Evolutionary conservation across 2,888 invertebrate species (phyloP).

Genomic region (Drosophila rubida): DNA sequence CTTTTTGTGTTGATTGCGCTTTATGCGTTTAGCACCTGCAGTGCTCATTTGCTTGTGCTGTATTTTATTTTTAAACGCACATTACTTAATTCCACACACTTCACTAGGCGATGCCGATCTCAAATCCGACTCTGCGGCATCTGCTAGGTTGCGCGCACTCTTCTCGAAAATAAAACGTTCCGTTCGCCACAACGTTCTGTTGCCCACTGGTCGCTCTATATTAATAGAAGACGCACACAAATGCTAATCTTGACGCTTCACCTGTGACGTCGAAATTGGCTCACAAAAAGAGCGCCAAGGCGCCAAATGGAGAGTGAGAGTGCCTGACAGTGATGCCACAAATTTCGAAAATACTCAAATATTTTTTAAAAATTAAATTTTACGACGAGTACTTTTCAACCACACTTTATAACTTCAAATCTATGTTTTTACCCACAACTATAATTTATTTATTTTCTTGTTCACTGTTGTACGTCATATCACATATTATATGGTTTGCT

Average conservation of each 20-base stretch:
- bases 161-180: conserved; percentile 45
- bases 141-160: conserved; percentile 15
- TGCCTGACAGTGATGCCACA: conserved; percentile 14
- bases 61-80: conserved; percentile 72
- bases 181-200: conserved; percentile 61
- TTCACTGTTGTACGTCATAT: no score
- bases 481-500: no score
- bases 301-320: conserved; percentile 3
- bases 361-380: neutral
- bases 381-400: neutral
- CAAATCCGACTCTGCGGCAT: conserved; percentile 36
- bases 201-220: conserved; percentile 55
- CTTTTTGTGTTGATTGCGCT: neutral
- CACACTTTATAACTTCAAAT: neutral
- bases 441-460: no score
- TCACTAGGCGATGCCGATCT: conserved; percentile 54
- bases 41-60: conserved; percentile 10
- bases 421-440: no score
- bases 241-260: conserved; percentile 69
- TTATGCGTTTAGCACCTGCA: conserved; percentile 48
- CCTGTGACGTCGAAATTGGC: conserved; percentile 69
- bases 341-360: neutral
- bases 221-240: conserved; percentile 61
- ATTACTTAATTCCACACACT: conserved; percentile 59
- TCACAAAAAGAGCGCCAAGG: conserved; percentile 12